Conservation (phyloP, 2,797 vertebrate species). For the Neomorphus geoffroyi region DNA sequence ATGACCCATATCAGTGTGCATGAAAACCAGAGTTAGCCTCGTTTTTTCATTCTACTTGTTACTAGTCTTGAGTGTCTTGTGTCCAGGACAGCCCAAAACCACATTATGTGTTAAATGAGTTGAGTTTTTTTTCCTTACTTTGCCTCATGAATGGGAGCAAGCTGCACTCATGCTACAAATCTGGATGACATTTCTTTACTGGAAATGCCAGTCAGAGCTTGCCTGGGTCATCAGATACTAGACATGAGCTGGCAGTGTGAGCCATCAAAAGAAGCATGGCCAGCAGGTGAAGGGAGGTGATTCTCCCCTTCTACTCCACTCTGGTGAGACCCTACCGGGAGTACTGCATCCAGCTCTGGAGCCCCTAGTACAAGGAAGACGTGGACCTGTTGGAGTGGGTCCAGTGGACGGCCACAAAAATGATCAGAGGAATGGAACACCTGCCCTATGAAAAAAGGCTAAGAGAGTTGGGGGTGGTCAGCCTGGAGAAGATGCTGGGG, state of each 20-base stretch:
- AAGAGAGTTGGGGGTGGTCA: not conserved
- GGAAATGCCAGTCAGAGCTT: not conserved
- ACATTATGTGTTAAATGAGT: not conserved
- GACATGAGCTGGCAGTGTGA: not conserved
- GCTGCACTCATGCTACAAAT: not conserved
- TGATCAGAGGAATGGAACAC: not conserved
- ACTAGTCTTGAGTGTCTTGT: not conserved
- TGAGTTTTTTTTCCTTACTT: not conserved
- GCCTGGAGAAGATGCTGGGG: not conserved
- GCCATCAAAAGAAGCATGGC: rapidly evolving
- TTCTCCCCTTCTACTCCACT: not conserved
- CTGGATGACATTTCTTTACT: not conserved
- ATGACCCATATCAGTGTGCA: not conserved
- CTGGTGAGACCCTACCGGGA: not conserved
- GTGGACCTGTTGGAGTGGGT: no score
- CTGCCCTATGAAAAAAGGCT: not conserved
- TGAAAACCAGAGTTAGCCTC: not conserved
- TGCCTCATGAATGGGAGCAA: not conserved
- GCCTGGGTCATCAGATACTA: not conserved
- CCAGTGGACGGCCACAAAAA: not conserved
- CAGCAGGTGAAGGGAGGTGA: not conserved
- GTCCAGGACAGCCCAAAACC: not conserved
- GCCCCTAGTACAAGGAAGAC: not conserved
- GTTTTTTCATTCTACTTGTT: not conserved
- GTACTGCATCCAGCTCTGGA: rapidly evolving